Conservation (phyloP, 1,140 invertebrate genomes). For the Brachionus manjavacas region DNA sequence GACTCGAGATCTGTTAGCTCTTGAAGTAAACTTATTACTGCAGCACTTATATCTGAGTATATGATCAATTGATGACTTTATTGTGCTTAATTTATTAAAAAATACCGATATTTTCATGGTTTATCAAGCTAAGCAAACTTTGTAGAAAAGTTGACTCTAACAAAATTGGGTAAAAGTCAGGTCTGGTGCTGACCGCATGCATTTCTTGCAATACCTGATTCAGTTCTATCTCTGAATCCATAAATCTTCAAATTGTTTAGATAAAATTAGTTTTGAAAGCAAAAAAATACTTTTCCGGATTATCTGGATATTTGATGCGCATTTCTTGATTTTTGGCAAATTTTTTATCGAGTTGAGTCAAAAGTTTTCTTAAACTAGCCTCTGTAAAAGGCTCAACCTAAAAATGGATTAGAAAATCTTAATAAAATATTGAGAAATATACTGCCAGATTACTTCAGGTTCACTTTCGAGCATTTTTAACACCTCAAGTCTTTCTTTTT, state of each 20-base stretch:
- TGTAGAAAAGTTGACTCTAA: constrained; percentile 82
- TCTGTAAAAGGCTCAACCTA: constrained; percentile 76
- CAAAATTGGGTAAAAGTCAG: constrained; percentile 84
- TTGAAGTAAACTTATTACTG: constrained; percentile 64
- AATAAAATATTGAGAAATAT: neutral
- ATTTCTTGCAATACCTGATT: constrained; percentile 84
- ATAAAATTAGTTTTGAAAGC: neutral
- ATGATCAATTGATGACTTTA: neutral
- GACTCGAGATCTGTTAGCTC: constrained; percentile 94
- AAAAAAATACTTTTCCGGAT: constrained; percentile 73
- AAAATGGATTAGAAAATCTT: neutral
- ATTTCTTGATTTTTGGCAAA: constrained; percentile 92
- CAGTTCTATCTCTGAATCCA: constrained; percentile 95
- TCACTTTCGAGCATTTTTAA: constrained; percentile 42
- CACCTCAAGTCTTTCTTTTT: constrained; percentile 14
- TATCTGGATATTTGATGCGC: constrained; percentile 94
- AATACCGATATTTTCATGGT: constrained; percentile 95
- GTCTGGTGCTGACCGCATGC: constrained; percentile 86
- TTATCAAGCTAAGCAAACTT: constrained; percentile 81
- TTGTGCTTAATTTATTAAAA: constrained; percentile 53
- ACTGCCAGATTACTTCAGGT: neutral
- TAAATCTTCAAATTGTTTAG: constrained; percentile 69
- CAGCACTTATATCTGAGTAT: constrained; percentile 56
- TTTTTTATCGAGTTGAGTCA: constrained; percentile 85
- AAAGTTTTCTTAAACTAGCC: constrained; percentile 75